These are phyloP conservation scores for Scaptomyza reducta DNA, from an alignment of 2,888 invertebrate genomes.

Conservation along the genomic window DNA sequence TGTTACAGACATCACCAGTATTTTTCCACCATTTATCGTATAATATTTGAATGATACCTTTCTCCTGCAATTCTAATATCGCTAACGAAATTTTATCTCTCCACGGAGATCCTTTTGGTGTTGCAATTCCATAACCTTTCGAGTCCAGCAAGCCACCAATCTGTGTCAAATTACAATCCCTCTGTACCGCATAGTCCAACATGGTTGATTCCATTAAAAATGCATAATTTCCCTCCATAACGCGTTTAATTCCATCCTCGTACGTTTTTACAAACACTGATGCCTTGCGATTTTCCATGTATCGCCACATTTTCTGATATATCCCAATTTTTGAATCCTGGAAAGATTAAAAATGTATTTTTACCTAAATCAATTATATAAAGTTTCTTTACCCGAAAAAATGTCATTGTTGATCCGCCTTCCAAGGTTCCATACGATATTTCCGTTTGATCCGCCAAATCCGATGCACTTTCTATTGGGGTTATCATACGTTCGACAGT, in stretches of 20 bases:
- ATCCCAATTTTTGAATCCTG: conserved; percentile 95
- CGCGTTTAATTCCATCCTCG: conserved; percentile 95
- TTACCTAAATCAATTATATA: too few relatives aligned
- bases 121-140: conserved; percentile 96
- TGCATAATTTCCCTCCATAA: conserved; percentile 95
- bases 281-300: conserved; percentile 93
- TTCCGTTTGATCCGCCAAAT: conserved; percentile 95
- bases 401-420: conserved; percentile 98
- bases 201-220: conserved; percentile 99
- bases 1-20: conserved; percentile 94
- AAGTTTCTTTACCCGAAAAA: conserved; percentile 90
- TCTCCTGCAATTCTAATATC: conserved; percentile 97
- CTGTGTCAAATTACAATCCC: conserved; percentile 98
- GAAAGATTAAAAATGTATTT: neutral
- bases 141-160: conserved; percentile 90
- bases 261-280: conserved; percentile 94
- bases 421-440: conserved; percentile 97
- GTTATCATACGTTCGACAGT: conserved; percentile 98
- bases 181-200: conserved; percentile 97
- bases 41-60: conserved; percentile 95
- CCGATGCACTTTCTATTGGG: conserved; percentile 97
- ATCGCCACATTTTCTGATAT: conserved; percentile 97
- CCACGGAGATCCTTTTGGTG: conserved; percentile 98
- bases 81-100: conserved; percentile 98
- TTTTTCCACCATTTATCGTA: conserved; percentile 99